phyloP scores from a whole-genome alignment of 2,797 vertebrate genomes.

The Ceryle rudis region DNA sequence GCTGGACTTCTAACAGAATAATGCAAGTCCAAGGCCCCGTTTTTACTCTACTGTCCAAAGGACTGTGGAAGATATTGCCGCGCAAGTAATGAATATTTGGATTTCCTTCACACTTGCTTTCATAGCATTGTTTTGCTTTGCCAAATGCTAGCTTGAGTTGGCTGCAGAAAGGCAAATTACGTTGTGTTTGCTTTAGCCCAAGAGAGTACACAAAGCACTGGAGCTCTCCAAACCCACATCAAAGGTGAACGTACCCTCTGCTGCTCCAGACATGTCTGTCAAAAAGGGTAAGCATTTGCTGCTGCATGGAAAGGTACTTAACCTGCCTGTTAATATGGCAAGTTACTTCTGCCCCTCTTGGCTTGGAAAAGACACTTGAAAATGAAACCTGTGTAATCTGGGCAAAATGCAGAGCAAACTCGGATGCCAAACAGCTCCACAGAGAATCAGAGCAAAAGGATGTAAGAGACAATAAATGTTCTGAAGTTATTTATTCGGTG shows the following conservation, averaged over 20 bases:
- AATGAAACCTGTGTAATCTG: constrained; percentile 1
- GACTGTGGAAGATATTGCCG: background rate
- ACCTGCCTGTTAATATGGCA: background rate
- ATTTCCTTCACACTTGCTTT: background rate
- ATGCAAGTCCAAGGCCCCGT: background rate
- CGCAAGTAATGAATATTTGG: background rate
- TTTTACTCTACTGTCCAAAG: background rate
- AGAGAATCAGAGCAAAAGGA: background rate
- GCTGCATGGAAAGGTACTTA: background rate
- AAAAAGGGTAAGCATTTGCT: background rate
- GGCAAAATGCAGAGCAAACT: constrained; percentile 18
- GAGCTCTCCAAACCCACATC: constrained; percentile 56
- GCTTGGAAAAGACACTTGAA: constrained; percentile 16
- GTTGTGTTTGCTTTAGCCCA: constrained; percentile 36
- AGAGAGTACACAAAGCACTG: constrained; percentile 10
- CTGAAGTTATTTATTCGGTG: background rate
- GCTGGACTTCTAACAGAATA: background rate
- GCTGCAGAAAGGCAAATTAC: constrained; percentile 36
- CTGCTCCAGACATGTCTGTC: background rate
- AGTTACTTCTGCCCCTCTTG: constrained; percentile 7
- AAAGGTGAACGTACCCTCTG: constrained; percentile 28
- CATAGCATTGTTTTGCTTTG: constrained; percentile 1
- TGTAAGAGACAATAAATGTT: background rate
- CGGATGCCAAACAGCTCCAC: background rate
- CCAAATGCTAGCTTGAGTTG: constrained; percentile 9